Conservation (phyloP, 2,797 vertebrate genomes). For the Argya squamiceps region DNA sequence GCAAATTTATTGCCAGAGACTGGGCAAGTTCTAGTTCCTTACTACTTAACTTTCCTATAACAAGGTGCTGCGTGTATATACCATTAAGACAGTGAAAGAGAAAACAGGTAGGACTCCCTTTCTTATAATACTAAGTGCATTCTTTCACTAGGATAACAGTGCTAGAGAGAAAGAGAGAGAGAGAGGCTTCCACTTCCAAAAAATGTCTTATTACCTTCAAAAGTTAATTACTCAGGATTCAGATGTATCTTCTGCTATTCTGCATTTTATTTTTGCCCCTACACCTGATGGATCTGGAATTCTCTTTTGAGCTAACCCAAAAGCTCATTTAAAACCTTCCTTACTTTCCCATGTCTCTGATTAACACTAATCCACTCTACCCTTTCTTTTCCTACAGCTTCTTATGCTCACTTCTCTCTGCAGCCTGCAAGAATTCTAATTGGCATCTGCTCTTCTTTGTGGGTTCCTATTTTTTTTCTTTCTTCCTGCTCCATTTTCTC, state of each 20-base stretch:
- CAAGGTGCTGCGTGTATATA: neutral
- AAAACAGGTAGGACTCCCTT: neutral
- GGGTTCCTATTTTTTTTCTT: slow-evolving; percentile 23
- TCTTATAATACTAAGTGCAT: neutral
- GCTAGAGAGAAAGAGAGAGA: neutral
- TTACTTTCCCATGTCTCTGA: slow-evolving; percentile 23
- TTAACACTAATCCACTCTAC: slow-evolving; percentile 50
- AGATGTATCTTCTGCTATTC: neutral
- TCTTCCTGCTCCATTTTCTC: slow-evolving; percentile 49
- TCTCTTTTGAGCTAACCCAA: slow-evolving; percentile 23
- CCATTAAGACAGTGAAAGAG: neutral
- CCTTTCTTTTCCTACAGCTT: slow-evolving; percentile 1
- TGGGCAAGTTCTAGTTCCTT: neutral
- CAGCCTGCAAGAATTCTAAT: slow-evolving; percentile 51
- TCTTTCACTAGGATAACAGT: neutral
- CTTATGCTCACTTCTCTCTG: neutral
- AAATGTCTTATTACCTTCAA: neutral
- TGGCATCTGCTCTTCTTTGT: slow-evolving; percentile 43
- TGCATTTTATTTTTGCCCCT: slow-evolving; percentile 12
- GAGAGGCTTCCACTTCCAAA: neutral
- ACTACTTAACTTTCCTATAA: neutral
- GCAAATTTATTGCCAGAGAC: neutral
- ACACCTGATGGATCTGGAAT: slow-evolving; percentile 9
- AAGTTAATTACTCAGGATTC: slow-evolving; percentile 37
- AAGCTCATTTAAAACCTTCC: slow-evolving; percentile 54